Percentiles rank a stretch among this genome's conserved stretches.
phyloP scores from a whole-genome alignment of 2,797 vertebrate genomes.

The Decapterus maruadsi region DNA sequence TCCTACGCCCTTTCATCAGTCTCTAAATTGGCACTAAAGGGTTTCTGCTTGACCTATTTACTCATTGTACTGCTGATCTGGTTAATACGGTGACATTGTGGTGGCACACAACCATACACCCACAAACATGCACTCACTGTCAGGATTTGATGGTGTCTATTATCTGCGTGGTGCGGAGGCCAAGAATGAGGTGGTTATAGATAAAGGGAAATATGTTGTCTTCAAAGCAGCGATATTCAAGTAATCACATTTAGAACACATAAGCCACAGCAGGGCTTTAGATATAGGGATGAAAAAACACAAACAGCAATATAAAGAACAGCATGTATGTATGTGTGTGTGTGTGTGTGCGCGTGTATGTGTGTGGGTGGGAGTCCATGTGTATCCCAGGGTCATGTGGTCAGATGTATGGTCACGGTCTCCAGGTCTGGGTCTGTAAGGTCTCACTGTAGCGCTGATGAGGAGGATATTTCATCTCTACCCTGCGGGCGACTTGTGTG shows the following conservation, averaged over 20 bases:
- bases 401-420: slow-evolving; percentile 70
- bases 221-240: slow-evolving; percentile 57
- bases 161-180: slow-evolving; percentile 43
- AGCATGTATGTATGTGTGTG: slow-evolving; percentile 3
- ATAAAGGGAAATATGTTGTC: slow-evolving; percentile 20
- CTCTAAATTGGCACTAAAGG: slow-evolving; percentile 81
- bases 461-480: slow-evolving; percentile 71
- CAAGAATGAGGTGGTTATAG: slow-evolving; percentile 54
- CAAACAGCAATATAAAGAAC: slow-evolving; percentile 11
- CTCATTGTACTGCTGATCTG: slow-evolving; percentile 74
- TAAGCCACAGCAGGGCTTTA: slow-evolving; percentile 21
- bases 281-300: slow-evolving; percentile 12
- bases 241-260: slow-evolving; percentile 49
- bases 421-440: slow-evolving; percentile 56
- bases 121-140: slow-evolving; percentile 69
- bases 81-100: slow-evolving; percentile 75
- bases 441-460: slow-evolving; percentile 69
- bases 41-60: slow-evolving; percentile 82
- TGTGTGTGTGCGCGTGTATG: background rate
- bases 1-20: slow-evolving; percentile 80
- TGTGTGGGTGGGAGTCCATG: background rate
- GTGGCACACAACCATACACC: slow-evolving; percentile 73
- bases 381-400: slow-evolving; percentile 54
- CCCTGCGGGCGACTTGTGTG: slow-evolving; percentile 50
- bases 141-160: slow-evolving; percentile 67